phyloP scores from a whole-genome alignment of 2,888 invertebrate species.

The Mesoligia furuncula region DNA sequence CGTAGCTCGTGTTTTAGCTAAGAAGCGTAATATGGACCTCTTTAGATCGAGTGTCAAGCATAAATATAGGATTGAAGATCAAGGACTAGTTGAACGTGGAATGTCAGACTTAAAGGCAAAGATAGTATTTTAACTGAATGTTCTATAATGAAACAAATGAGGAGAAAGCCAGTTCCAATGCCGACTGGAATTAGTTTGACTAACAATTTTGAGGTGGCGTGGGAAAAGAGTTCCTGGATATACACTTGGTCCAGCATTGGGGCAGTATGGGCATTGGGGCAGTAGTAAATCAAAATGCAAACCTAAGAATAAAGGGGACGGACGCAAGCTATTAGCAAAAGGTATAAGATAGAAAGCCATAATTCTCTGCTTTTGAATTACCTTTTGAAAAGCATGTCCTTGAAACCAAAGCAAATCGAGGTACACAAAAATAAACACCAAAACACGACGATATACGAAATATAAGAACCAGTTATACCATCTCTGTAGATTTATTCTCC shows the following conservation, averaged over 20 bases:
- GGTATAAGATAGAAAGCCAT: neutral
- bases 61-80: neutral
- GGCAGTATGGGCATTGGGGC: neutral
- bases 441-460: conserved; percentile 26
- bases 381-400: neutral
- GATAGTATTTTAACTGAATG: neutral
- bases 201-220: neutral
- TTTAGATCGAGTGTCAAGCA: neutral
- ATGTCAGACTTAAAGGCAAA: neutral
- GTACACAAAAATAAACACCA: conserved; percentile 16
- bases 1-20: conserved; percentile 29
- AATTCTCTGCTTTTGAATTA: neutral
- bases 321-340: neutral
- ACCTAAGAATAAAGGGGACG: neutral
- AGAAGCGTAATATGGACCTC: conserved; percentile 14
- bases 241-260: neutral
- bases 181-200: neutral
- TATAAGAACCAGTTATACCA: conserved; percentile 27
- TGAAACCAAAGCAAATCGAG: neutral
- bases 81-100: neutral
- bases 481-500: conserved; percentile 43
- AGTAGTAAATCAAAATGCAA: neutral
- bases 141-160: neutral
- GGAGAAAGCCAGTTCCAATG: neutral
- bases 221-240: neutral